These are phyloP conservation scores for Nothoprocta pentlandii DNA, from an alignment of 2,113 vertebrate species.

Conservation along the genomic window DNA sequence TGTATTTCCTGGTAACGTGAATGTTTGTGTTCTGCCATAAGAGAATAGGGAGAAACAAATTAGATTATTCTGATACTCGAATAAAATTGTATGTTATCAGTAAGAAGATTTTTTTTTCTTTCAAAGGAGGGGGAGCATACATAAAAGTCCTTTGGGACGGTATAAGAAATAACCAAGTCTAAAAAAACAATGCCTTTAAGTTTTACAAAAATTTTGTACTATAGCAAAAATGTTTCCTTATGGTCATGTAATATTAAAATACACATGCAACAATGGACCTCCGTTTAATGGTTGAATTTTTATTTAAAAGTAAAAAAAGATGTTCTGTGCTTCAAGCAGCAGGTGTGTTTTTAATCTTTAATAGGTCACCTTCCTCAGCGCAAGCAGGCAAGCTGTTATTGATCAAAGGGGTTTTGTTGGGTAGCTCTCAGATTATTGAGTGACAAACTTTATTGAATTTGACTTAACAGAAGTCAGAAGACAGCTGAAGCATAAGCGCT, in stretches of 20 bases:
- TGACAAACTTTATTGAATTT: conserved; percentile 90
- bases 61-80: conserved; percentile 44
- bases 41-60: conserved; percentile 26
- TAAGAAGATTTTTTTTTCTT: conserved; percentile 16
- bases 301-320: conserved; percentile 78
- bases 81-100: conserved; percentile 36
- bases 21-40: conserved; percentile 43
- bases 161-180: conserved; percentile 9
- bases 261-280: conserved; percentile 74
- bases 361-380: conserved; percentile 88
- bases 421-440: conserved; percentile 86
- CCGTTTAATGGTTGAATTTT: conserved; percentile 78
- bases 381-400: conserved; percentile 87
- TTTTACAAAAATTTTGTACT: conserved; percentile 49
- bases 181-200: conserved; percentile 56
- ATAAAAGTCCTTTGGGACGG: conserved; percentile 31
- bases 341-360: conserved; percentile 87
- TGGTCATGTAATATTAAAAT: conserved; percentile 71
- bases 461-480: conserved; percentile 87
- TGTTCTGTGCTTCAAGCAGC: conserved; percentile 79
- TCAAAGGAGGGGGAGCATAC: not conserved
- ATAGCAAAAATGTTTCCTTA: conserved; percentile 57
- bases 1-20: not conserved
- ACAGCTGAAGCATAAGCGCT: conserved; percentile 86
- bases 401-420: conserved; percentile 88